Evolutionary conservation across 2,888 invertebrate species (phyloP).

Genomic region (Tromatobia lineatoria): DNA sequence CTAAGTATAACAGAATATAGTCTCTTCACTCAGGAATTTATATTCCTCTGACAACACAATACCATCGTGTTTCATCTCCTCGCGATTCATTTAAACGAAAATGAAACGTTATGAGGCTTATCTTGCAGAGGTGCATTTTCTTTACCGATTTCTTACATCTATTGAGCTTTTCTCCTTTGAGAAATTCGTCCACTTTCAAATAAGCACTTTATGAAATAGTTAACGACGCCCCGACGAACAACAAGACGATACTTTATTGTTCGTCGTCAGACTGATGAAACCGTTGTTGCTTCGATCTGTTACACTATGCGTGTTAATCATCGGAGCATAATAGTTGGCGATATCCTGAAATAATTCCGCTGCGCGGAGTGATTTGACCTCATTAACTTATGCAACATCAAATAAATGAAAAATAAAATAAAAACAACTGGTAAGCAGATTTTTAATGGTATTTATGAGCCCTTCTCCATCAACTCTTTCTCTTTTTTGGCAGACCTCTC

Average conservation of each 20-base stretch:
- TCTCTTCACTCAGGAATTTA: conserved; percentile 22
- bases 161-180: not conserved
- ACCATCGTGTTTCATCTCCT: not conserved
- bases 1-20: conserved; percentile 45
- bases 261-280: conserved; percentile 57
- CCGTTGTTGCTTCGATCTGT: conserved; percentile 35
- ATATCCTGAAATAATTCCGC: conserved; percentile 79
- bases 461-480: no score
- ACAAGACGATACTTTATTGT: conserved; percentile 55
- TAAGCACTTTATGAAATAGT: not conserved
- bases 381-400: not conserved
- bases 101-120: not conserved
- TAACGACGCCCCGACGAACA: conserved; percentile 49
- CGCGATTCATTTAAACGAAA: not conserved
- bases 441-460: no score
- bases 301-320: conserved; percentile 9
- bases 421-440: no score
- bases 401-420: not conserved
- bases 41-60: conserved; percentile 4
- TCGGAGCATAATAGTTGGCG: conserved; percentile 74
- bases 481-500: no score
- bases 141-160: conserved; percentile 2
- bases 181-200: not conserved
- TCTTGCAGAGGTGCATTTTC: conserved; percentile 33
- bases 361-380: conserved; percentile 55